Base-by-base conservation (phyloP, 2,797 vertebrate genomes). In the Thamnophis elegans region DNA sequence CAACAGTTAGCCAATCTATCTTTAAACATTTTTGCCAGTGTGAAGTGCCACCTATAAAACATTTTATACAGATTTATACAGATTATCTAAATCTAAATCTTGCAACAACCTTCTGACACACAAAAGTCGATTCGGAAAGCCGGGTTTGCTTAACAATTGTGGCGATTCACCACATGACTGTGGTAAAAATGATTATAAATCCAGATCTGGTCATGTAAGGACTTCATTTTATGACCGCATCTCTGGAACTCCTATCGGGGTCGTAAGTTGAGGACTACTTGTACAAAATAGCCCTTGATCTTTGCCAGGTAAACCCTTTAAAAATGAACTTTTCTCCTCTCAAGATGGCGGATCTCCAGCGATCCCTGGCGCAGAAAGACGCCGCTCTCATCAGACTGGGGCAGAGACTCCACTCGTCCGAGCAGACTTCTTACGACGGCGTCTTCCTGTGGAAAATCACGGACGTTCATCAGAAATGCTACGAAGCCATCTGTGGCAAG, bases 381-480 rank as follows among this genome's bases (percentile, higher is more conserved):
- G 93, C 96, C 1, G 95, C 96, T 1, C 94, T 98, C 86, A 96
- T 94, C 93, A 97, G 96, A 20, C 96, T 98, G 78, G 97, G 98
- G 89, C 97, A 98, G 96, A 97, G 96, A n/a, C 96, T 98, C 88
- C 93, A 92, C 32, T 96, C 96, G 58, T 97, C 98, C 0, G 97
- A 98, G 95, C 97, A 98, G 85, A 97, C 98, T 6, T 98, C 98
- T 62, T 98, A 98, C 0, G 98, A 98, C 0, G 98, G 98, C 0
- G 96, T 97, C 92, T 98, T 98, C 91, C 96, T 98, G 28, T 98
- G 98, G 98, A 98, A 98, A 92, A 97, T 98, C 93, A 97, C 97
- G 1, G 98, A 98, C 0, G 95, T 98, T 10, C 97, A 94, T 91
- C 97, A 96, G 94, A 98, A 97, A 91, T 96, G 98, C 32, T 98